Base-by-base conservation (phyloP, 2,888 invertebrate species). In the Sipunculus nudus region DNA sequence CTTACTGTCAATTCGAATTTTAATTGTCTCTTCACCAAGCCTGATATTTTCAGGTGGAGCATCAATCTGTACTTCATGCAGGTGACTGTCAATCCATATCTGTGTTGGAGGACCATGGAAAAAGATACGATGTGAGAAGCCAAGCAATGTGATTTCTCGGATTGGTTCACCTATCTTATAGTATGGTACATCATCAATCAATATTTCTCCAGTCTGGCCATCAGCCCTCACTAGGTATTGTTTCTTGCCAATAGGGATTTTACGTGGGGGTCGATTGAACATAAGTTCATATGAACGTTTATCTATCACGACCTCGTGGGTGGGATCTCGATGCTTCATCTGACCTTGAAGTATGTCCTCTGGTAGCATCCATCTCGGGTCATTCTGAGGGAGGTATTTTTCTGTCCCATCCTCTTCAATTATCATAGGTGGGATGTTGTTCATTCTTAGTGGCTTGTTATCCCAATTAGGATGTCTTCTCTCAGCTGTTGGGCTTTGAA, bases 1-100 rank as follows among this genome's bases (percentile, higher is more conserved):
- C 63, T 92, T 90, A 23, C 92, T 93, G 76, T 96, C 94, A 75
- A 92, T 93, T 23, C 94, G 86, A 46, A 94, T 92, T 78, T 93
- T 93, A 69, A 92, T 87, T 0, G 91, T 89, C 21, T 89, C 85
- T 0, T 90, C 90, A 78, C 94, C 94, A 45, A 96, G 93, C 61
- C 89, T 89, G 35, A 94, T 92, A 4, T 67, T 70, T 59, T 75
- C 72, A 16, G 81, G 79, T 25, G 82, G 80, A 10, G 80, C 78
- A 73, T 81, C 80, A 23, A 78, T 59, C n/a, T 77, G 59, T 6
- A 82, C 68, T 41, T 80, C 78, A 70, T 73, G 76, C 55, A 73
- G 74, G 35, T 73, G 64, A 4, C 76, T 76, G 67, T 81, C 79
- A 45, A 82, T 73, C 82, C 82, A 82, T 16, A 82, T 39, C 31